phyloP scores from a whole-genome alignment of 2,888 invertebrate species.

The Zaprionus lineosus region DNA sequence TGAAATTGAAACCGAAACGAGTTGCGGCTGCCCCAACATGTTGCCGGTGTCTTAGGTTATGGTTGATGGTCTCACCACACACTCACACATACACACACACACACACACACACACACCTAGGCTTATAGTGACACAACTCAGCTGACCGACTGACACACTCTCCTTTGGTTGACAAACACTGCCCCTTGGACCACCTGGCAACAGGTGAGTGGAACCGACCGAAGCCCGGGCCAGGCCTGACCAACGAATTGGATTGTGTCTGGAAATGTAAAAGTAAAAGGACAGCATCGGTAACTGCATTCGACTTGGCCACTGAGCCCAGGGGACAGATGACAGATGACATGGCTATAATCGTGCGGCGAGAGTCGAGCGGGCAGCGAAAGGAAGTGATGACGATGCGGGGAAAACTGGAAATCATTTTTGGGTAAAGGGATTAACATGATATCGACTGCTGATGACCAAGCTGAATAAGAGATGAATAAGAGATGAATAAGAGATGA shows the following conservation, averaged over 20 bases:
- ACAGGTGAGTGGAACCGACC: slow-evolving; percentile 11
- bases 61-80: slow-evolving; percentile 45
- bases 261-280: slow-evolving; percentile 47
- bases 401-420: too few species aligned
- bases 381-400: too few species aligned
- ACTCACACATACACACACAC: slow-evolving; percentile 2
- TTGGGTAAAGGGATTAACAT: too few species aligned
- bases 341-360: slow-evolving; percentile 17
- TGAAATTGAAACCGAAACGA: slow-evolving; percentile 61
- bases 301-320: slow-evolving; percentile 5
- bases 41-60: slow-evolving; percentile 64
- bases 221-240: slow-evolving; percentile 5
- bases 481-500: neutral
- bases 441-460: too few species aligned
- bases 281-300: too few species aligned
- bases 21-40: slow-evolving; percentile 35
- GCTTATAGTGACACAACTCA: slow-evolving; percentile 35
- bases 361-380: too few species aligned
- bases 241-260: slow-evolving; percentile 43
- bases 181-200: slow-evolving; percentile 11
- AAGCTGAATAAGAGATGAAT: neutral
- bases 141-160: slow-evolving; percentile 74
- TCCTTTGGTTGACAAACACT: slow-evolving; percentile 29
- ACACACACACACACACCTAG: slow-evolving; percentile 2
- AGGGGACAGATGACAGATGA: slow-evolving; percentile 31